Evolutionary conservation across 2,113 vertebrate species (phyloP).

Genomic region (Archilochus colubris): DNA sequence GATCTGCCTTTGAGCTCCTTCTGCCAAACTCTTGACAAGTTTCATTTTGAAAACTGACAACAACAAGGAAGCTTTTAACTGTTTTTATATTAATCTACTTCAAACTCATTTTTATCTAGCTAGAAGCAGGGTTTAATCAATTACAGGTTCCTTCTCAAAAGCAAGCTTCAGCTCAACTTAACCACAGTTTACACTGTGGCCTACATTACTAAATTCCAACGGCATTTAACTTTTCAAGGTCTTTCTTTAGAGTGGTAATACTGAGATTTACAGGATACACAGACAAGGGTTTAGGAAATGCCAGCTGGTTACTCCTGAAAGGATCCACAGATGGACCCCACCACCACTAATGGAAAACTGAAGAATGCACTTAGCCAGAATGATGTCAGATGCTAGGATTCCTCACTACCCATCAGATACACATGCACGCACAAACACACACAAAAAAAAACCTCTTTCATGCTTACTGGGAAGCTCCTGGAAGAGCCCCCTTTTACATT

Average conservation of each 20-base stretch:
- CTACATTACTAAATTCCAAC: constrained; percentile 70
- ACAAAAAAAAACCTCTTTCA: background rate
- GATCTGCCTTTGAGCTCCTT: background rate
- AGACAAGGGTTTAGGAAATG: constrained; percentile 47
- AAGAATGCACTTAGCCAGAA: background rate
- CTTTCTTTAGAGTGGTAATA: constrained; percentile 55
- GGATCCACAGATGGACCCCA: background rate
- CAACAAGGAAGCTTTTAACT: constrained; percentile 48
- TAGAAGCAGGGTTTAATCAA: constrained; percentile 66
- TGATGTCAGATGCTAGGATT: background rate
- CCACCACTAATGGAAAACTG: constrained; percentile 37
- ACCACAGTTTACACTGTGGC: constrained; percentile 74
- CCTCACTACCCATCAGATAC: background rate
- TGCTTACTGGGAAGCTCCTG: constrained; percentile 35
- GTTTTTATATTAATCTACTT: constrained; percentile 36
- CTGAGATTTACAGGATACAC: constrained; percentile 25
- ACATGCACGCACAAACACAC: background rate
- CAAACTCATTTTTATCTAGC: constrained; percentile 64
- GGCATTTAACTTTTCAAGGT: constrained; percentile 64
- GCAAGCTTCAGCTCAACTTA: constrained; percentile 65
- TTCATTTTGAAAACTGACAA: constrained; percentile 52
- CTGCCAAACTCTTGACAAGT: constrained; percentile 60
- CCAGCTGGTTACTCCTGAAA: constrained; percentile 36
- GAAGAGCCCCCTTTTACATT: constrained; percentile 46
- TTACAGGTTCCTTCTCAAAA: constrained; percentile 69